Conservation (phyloP, 2,113 vertebrate species). For the Pachycephala philippinensis region DNA sequence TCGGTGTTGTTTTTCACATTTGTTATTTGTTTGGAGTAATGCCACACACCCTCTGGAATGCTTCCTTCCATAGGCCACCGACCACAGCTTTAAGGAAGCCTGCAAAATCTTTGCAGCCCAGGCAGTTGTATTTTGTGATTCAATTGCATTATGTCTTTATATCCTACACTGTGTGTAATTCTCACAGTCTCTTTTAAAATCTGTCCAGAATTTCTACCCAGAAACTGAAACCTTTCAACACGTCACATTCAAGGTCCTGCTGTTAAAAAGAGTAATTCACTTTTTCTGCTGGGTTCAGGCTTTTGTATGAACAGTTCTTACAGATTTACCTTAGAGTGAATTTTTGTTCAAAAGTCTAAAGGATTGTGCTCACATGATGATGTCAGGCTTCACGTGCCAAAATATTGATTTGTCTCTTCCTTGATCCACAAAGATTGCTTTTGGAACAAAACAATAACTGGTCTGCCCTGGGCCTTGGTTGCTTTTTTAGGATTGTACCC, state of each 20-base stretch:
- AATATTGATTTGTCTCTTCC: neutral
- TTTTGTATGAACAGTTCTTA: neutral
- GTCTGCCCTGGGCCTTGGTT: neutral
- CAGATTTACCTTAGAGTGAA: neutral
- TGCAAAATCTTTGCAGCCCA: neutral
- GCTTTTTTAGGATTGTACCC: neutral
- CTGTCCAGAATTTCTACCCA: neutral
- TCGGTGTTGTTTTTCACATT: neutral
- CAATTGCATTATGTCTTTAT: neutral
- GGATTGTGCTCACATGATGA: fast-evolving
- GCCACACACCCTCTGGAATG: neutral
- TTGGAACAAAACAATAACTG: neutral
- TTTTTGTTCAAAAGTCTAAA: neutral
- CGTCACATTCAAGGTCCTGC: neutral
- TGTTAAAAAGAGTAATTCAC: neutral
- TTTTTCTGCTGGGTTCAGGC: neutral
- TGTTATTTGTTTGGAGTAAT: neutral
- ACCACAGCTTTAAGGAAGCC: neutral
- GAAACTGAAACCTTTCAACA: neutral
- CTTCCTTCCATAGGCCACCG: neutral
- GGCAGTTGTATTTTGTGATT: neutral
- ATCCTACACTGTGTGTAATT: neutral
- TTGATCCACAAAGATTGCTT: neutral
- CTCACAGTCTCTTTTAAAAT: neutral
- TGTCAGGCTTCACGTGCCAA: neutral